Evolutionary conservation across 2,797 vertebrate genomes (phyloP).

Genomic region (Micropoecilia bifurca): DNA sequence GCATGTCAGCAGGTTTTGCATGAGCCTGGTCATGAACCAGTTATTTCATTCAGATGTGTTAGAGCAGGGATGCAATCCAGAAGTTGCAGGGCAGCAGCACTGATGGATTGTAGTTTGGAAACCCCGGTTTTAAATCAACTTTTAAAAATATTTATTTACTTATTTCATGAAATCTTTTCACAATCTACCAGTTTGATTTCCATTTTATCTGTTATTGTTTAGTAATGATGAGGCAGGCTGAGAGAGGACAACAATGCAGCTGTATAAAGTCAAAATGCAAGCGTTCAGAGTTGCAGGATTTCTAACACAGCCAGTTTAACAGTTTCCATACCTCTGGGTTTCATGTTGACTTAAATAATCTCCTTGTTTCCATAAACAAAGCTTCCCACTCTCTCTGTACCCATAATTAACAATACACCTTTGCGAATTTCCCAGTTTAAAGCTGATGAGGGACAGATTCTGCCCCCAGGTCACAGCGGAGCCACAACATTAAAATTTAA

Average conservation of each 20-base stretch:
- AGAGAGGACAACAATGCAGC: slow-evolving; percentile 24
- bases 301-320: background rate
- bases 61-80: background rate
- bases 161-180: background rate
- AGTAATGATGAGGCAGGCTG: background rate
- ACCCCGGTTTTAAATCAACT: background rate
- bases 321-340: background rate
- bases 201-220: background rate
- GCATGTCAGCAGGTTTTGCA: background rate
- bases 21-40: background rate
- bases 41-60: background rate
- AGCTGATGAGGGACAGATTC: slow-evolving; percentile 50
- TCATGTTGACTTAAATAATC: slow-evolving; percentile 7
- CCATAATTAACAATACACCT: slow-evolving; percentile 63
- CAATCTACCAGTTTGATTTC: too few species aligned
- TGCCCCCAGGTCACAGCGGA: slow-evolving; percentile 66
- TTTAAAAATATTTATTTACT: background rate
- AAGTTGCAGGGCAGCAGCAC: background rate
- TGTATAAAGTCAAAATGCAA: slow-evolving; percentile 7
- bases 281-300: slow-evolving; percentile 16
- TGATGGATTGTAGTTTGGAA: background rate
- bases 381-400: slow-evolving; percentile 30
- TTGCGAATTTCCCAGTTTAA: slow-evolving; percentile 67
- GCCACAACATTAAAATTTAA: slow-evolving; percentile 69
- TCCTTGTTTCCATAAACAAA: slow-evolving; percentile 32